These are phyloP conservation scores for Cnemophilus loriae DNA, from an alignment of 2,113 vertebrate genomes.

Conservation along the genomic window DNA sequence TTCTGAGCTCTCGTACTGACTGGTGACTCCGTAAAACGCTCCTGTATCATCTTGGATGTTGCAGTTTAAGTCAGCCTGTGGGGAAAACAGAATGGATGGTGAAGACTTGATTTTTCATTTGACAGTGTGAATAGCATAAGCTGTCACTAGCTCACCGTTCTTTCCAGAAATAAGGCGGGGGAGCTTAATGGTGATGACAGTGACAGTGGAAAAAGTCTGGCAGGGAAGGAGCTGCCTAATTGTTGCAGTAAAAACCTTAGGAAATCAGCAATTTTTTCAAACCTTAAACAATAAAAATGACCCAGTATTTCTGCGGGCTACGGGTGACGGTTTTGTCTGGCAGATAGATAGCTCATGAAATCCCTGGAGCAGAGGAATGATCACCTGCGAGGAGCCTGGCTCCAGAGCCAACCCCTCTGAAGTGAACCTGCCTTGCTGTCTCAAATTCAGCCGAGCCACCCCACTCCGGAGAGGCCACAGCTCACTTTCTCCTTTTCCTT, in stretches of 20 bases:
- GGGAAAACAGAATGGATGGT: background rate
- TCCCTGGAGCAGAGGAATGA: background rate
- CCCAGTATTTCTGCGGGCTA: background rate
- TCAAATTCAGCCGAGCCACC: rapidly evolving
- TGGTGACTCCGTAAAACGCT: conserved; percentile 95
- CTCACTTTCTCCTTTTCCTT: background rate
- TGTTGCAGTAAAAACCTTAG: background rate
- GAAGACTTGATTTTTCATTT: background rate
- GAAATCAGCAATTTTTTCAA: background rate
- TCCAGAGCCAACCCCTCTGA: background rate
- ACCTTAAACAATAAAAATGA: background rate
- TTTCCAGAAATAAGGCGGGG: background rate
- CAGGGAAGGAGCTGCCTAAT: background rate
- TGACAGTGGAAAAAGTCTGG: background rate
- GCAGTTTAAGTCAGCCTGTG: conserved; percentile 95
- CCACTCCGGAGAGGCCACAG: rapidly evolving
- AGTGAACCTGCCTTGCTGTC: background rate
- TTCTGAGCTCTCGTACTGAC: conserved; percentile 97
- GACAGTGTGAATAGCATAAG: background rate
- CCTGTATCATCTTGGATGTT: conserved; percentile 95
- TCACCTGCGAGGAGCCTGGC: background rate
- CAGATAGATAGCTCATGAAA: background rate
- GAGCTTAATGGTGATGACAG: background rate
- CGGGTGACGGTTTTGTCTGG: background rate
- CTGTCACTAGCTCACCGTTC: background rate